Conservation (phyloP, 2,888 invertebrate genomes). For the Capitulum mitella region DNA sequence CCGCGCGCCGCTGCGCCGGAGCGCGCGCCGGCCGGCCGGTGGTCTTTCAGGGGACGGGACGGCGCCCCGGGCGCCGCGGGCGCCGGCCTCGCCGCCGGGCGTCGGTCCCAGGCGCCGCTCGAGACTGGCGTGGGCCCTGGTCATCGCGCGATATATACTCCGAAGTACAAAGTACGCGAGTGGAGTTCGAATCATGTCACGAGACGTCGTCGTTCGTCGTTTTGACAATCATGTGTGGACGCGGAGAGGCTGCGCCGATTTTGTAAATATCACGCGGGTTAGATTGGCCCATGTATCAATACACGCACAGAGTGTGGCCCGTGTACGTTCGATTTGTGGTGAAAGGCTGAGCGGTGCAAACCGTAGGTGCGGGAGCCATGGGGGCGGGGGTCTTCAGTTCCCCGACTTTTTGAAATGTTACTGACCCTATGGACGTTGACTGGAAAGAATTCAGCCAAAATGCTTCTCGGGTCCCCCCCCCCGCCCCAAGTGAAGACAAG, state of each 20-base stretch:
- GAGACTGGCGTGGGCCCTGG: not conserved
- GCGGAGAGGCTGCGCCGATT: not conserved
- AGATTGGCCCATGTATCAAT: not conserved
- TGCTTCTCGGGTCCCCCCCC: too few species aligned
- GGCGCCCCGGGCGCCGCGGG: conserved; percentile 26
- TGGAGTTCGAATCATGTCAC: not conserved
- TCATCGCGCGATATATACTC: not conserved
- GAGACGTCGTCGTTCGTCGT: not conserved
- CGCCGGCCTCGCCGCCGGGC: not conserved
- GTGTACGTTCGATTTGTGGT: not conserved
- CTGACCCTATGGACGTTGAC: too few species aligned
- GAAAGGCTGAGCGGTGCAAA: too few species aligned
- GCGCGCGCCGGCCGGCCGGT: conserved; percentile 22
- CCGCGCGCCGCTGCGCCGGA: conserved; percentile 23
- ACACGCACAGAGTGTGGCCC: not conserved
- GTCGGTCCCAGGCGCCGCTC: not conserved
- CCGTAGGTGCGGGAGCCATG: too few species aligned
- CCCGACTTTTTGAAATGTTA: too few species aligned
- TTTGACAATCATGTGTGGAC: not conserved
- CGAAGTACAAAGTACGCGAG: conserved; percentile 9
- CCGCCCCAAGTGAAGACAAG: too few species aligned
- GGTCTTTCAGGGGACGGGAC: conserved; percentile 29
- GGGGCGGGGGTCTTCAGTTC: too few species aligned
- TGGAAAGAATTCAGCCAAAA: too few species aligned
- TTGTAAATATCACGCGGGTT: not conserved